Conservation (phyloP, 35 echinoderm and acorn worm species). For the Acanthaster planci region DNA sequence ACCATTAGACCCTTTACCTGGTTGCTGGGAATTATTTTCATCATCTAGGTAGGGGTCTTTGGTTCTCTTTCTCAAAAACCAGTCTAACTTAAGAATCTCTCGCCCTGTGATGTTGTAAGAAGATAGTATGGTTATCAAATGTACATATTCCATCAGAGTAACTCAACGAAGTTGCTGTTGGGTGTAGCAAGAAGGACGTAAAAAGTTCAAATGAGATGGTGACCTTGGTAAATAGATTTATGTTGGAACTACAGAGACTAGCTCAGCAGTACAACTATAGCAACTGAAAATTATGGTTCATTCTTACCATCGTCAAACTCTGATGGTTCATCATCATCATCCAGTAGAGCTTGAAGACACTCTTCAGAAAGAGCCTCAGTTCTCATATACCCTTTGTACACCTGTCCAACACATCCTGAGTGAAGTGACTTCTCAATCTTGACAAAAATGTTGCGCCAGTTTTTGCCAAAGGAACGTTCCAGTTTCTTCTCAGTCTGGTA, state of each 20-base stretch:
- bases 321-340: slow-evolving; percentile 13
- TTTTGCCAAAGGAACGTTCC: slow-evolving; percentile 70
- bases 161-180: no score
- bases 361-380: slow-evolving; percentile 35
- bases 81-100: slow-evolving; percentile 7
- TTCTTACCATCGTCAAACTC: slow-evolving; percentile 28
- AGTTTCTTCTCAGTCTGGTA: slow-evolving; percentile 66
- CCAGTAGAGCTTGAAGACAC: slow-evolving; percentile 9
- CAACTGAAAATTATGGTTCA: background rate
- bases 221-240: no score
- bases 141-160: no score
- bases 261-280: background rate
- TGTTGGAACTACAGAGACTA: background rate
- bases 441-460: slow-evolving; percentile 69
- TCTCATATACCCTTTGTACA: slow-evolving; percentile 83
- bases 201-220: no score
- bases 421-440: slow-evolving; percentile 51
- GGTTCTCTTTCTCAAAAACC: slow-evolving; percentile 6
- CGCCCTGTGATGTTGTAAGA: background rate
- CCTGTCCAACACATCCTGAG: slow-evolving; percentile 96
- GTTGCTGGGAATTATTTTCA: background rate
- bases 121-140: no score
- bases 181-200: no score
- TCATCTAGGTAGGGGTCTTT: slow-evolving; percentile 6
- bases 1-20: no score